These are phyloP conservation scores for Mimas tiliae DNA, from an alignment of 2,888 invertebrate species.

Conservation along the genomic window DNA sequence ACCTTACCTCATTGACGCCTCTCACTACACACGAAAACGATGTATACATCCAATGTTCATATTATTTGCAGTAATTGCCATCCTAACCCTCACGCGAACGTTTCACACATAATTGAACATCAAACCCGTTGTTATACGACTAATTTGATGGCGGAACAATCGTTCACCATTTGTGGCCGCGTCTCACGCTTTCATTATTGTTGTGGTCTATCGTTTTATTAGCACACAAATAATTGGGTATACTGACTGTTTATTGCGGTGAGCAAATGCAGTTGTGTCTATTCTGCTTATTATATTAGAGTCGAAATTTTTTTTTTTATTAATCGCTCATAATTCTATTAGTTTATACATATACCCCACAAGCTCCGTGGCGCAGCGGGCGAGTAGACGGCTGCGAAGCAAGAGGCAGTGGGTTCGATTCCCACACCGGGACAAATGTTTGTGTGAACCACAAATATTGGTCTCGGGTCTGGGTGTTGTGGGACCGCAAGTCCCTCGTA, in stretches of 20 bases:
- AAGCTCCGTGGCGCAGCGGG: not conserved
- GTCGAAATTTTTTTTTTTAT: no score
- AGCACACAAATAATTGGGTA: conserved; percentile 8
- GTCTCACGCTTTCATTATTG: conserved; percentile 8
- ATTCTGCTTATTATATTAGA: not conserved
- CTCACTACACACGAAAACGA: not conserved
- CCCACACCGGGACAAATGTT: no score
- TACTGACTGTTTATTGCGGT: not conserved
- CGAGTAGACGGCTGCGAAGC: no score
- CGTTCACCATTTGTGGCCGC: conserved; percentile 15
- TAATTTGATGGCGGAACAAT: conserved; percentile 1
- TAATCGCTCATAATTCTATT: no score
- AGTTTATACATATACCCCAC: no score
- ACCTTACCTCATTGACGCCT: no score
- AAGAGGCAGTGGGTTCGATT: no score
- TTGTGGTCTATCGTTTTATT: conserved; percentile 3
- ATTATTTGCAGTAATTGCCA: not conserved
- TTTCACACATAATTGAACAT: not conserved
- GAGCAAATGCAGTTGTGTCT: not conserved
- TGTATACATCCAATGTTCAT: not conserved
- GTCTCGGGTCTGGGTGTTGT: no score
- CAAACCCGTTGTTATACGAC: not conserved
- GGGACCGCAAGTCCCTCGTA: no score
- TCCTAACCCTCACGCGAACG: not conserved
- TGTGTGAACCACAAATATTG: no score